phyloP scores from a whole-genome alignment of 2,888 invertebrate genomes.

The Drosophila phalerata region DNA sequence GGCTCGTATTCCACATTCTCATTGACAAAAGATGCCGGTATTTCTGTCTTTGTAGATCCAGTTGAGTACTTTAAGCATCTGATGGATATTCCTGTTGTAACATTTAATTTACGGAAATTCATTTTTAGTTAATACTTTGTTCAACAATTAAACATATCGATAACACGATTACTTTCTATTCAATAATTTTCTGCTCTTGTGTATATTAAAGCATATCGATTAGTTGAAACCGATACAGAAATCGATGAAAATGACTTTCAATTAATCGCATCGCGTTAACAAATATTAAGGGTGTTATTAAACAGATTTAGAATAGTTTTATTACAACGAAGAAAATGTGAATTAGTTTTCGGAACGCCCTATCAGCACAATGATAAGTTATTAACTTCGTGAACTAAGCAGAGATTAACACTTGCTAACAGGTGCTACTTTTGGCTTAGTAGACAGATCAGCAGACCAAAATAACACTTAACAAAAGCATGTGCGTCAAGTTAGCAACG shows the following conservation, averaged over 20 bases:
- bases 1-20: constrained; percentile 33
- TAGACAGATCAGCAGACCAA: too few relatives aligned
- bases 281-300: too few relatives aligned
- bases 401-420: too few relatives aligned
- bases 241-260: not conserved
- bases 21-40: constrained; percentile 33
- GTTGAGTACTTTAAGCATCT: constrained; percentile 31
- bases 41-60: constrained; percentile 24
- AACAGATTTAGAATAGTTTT: too few relatives aligned
- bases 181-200: not conserved
- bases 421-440: too few relatives aligned
- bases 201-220: not conserved
- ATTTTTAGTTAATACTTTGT: constrained; percentile 25
- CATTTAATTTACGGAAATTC: constrained; percentile 40
- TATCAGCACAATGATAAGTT: too few relatives aligned
- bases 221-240: too few relatives aligned
- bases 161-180: not conserved
- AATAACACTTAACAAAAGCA: too few relatives aligned
- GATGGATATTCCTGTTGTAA: constrained; percentile 13
- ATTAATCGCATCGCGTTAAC: not conserved
- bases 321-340: too few relatives aligned
- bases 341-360: too few relatives aligned
- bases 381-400: too few relatives aligned
- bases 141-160: constrained; percentile 13
- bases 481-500: too few relatives aligned